Conservation (phyloP, 2,797 vertebrate species). For the Labeo calbasu region DNA sequence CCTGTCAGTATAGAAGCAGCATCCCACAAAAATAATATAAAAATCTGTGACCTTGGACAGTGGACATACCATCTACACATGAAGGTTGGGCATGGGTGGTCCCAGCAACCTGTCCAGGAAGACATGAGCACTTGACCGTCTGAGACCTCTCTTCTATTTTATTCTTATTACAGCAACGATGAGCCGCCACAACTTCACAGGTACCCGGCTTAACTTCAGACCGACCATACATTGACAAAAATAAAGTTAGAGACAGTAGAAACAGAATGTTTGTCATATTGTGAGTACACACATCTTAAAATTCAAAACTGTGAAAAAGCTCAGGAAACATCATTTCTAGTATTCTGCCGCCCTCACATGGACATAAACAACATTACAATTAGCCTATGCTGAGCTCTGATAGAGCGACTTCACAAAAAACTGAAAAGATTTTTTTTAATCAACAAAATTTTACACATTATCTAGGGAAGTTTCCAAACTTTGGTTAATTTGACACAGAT, state of each 20-base stretch:
- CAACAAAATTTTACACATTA: neutral
- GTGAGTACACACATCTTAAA: neutral
- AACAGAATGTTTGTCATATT: neutral
- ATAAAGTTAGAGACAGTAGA: neutral
- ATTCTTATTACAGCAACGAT: constrained; percentile 96
- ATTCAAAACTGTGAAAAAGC: neutral
- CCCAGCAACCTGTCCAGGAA: constrained; percentile 94
- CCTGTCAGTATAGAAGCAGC: neutral
- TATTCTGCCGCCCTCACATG: constrained; percentile 39
- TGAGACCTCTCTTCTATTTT: constrained; percentile 94
- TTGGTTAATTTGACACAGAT: neutral
- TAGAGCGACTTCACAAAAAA: neutral
- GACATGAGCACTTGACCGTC: constrained; percentile 95
- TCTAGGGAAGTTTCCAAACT: neutral
- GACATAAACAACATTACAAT: constrained; percentile 28
- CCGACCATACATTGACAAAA: constrained; percentile 72
- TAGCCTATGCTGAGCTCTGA: neutral
- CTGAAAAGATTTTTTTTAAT: too few species aligned
- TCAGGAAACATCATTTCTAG: neutral
- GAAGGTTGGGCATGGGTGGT: constrained; percentile 91
- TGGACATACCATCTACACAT: constrained; percentile 90
- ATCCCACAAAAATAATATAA: neutral
- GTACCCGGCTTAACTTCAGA: constrained; percentile 89
- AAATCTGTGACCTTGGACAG: neutral
- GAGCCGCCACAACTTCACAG: constrained; percentile 92